Conservation (phyloP, 2,888 invertebrate species). For the Lamellibrachia satsuma region DNA sequence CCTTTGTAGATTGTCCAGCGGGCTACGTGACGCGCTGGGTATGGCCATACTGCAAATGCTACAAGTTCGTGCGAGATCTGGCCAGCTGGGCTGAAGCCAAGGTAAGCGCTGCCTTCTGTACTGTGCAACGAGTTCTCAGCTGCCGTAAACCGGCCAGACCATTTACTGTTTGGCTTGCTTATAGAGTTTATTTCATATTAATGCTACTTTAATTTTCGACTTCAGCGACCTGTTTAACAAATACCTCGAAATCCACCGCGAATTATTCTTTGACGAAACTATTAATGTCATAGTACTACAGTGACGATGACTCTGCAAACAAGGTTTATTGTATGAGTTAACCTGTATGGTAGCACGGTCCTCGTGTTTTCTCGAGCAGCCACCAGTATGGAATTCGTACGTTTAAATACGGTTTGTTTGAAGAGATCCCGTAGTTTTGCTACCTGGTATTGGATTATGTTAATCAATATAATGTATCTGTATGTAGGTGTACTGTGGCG, state of each 20-base stretch:
- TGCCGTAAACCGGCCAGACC: background rate
- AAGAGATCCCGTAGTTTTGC: background rate
- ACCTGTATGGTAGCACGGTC: background rate
- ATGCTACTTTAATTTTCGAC: background rate
- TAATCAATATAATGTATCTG: background rate
- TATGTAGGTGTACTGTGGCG: background rate
- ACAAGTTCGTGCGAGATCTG: background rate
- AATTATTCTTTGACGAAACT: background rate
- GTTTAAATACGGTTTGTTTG: background rate
- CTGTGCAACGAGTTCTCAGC: background rate
- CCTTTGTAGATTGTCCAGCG: background rate
- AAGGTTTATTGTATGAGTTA: background rate
- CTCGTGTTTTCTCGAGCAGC: background rate
- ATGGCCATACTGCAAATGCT: background rate
- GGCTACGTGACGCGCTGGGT: background rate
- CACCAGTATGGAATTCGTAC: background rate
- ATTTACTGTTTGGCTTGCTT: background rate
- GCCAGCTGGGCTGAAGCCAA: conserved; percentile 1
- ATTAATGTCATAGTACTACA: background rate
- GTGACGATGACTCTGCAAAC: background rate
- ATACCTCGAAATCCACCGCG: background rate
- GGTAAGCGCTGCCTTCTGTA: background rate
- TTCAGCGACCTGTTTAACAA: background rate
- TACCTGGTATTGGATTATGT: background rate
- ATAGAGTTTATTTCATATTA: background rate